Evolutionary conservation across 2,888 invertebrate genomes (phyloP).

Genomic region (Andrena trimmerana): DNA sequence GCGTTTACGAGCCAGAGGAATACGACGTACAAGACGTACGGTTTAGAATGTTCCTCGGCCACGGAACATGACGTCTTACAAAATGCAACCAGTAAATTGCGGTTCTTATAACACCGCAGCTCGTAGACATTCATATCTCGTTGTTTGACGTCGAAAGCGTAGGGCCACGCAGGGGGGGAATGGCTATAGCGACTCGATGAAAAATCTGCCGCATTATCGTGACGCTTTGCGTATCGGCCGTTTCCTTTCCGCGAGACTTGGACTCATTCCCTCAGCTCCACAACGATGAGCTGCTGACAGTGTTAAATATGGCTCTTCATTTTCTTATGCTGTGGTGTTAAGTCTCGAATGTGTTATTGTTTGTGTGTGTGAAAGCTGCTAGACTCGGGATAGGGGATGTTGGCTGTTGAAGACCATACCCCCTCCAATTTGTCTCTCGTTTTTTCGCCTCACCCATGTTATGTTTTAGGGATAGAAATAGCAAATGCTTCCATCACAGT

Average conservation of each 20-base stretch:
- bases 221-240: constrained; percentile 53
- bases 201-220: constrained; percentile 56
- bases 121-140: constrained; percentile 73
- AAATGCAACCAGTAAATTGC: constrained; percentile 68
- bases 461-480: not conserved
- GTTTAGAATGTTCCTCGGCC: constrained; percentile 32
- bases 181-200: constrained; percentile 51
- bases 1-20: constrained; percentile 54
- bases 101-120: constrained; percentile 53
- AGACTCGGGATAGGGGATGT: not conserved
- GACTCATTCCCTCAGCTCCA: not conserved
- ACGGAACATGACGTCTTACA: constrained; percentile 58
- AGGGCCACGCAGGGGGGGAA: constrained; percentile 13
- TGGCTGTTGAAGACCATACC: not conserved
- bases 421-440: not conserved
- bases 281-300: constrained; percentile 7
- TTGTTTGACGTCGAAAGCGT: constrained; percentile 52
- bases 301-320: not conserved
- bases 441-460: not conserved
- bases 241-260: constrained; percentile 22
- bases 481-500: not conserved
- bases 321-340: not conserved
- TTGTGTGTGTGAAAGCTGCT: not conserved
- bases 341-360: not conserved
- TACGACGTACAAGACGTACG: constrained; percentile 48